Evolutionary conservation across 2,113 vertebrate species (phyloP).

Genomic region (Mionectes macconnelli): DNA sequence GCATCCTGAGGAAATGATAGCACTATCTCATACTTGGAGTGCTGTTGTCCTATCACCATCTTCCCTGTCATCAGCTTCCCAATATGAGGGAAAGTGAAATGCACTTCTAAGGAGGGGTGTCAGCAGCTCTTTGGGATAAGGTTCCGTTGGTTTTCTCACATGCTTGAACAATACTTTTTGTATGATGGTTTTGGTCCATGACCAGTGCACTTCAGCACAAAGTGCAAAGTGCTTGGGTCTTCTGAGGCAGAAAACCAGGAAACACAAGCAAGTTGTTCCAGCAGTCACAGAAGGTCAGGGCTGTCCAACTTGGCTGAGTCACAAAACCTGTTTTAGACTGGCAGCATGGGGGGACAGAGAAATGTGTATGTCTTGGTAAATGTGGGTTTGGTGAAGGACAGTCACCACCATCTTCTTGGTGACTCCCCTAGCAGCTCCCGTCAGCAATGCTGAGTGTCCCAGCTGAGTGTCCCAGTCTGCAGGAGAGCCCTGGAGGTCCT

Average conservation of each 20-base stretch:
- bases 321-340: not conserved
- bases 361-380: not conserved
- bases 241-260: not conserved
- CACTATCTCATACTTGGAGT: not conserved
- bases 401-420: not conserved
- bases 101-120: not conserved
- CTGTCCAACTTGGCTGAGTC: not conserved
- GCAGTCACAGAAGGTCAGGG: rapidly evolving
- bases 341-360: not conserved
- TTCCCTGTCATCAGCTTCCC: not conserved
- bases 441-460: not conserved
- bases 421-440: not conserved
- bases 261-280: not conserved
- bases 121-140: not conserved
- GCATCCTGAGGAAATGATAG: not conserved
- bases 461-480: not conserved
- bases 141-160: rapidly evolving
- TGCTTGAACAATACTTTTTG: not conserved
- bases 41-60: not conserved
- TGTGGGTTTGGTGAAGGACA: not conserved
- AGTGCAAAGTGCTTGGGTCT: not conserved
- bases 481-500: not conserved
- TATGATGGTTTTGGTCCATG: not conserved
- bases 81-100: not conserved
- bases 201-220: not conserved